A percentile compares a stretch with the other conserved stretches of the same genome.
phyloP scores from a whole-genome alignment of 2,797 vertebrate genomes.

The Pseudochaenichthys georgianus region DNA sequence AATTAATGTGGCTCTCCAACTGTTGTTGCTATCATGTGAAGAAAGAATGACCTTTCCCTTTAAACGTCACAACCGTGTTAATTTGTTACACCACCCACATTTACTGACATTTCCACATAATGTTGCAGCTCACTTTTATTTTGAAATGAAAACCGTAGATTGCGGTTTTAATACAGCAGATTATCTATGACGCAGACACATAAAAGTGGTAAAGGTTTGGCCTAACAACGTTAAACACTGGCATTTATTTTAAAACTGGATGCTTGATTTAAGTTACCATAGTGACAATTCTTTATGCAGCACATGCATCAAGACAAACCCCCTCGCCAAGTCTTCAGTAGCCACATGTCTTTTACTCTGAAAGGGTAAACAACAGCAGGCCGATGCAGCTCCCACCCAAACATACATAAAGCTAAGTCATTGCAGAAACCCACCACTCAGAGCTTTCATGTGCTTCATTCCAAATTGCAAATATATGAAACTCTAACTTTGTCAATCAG shows the following conservation, averaged over 20 bases:
- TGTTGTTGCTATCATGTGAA: not conserved
- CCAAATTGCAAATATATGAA: conserved; percentile 19
- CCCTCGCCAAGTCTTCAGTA: conserved; percentile 15
- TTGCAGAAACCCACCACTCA: conserved; percentile 21
- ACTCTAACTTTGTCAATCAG: not conserved
- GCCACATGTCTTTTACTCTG: conserved; percentile 44
- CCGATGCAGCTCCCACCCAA: conserved; percentile 56
- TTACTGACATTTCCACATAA: not conserved
- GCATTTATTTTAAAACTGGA: not conserved
- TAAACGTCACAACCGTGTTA: not conserved
- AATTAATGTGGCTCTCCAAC: not conserved
- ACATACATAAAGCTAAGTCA: conserved; percentile 39
- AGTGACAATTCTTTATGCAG: not conserved
- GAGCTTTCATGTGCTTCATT: not conserved
- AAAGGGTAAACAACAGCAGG: conserved; percentile 58
- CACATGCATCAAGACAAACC: not conserved
- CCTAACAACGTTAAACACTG: not conserved
- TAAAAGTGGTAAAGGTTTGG: not conserved
- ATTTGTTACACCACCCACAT: not conserved
- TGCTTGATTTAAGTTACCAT: not conserved
- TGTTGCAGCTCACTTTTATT: conserved; percentile 6
- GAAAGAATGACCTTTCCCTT: not conserved
- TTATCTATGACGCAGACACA: not conserved
- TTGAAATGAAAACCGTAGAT: not conserved
- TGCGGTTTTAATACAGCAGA: not conserved